Conservation (phyloP, 2,113 vertebrate genomes). For the Larimichthys crocea region DNA sequence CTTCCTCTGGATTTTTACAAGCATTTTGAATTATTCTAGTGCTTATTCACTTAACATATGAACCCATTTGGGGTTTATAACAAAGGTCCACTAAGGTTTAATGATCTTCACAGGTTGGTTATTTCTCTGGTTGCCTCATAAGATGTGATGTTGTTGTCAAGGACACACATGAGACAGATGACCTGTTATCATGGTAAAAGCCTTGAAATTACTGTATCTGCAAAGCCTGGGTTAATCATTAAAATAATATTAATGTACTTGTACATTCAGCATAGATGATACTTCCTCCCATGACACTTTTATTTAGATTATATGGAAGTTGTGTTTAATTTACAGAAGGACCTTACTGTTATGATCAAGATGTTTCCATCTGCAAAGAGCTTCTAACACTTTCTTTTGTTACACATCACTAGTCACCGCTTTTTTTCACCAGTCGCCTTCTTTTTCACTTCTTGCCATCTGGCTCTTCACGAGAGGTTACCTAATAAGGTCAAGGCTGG, state of each 20-base stretch:
- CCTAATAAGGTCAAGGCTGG: conserved; percentile 51
- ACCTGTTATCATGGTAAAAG: conserved; percentile 9
- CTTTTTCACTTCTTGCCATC: conserved; percentile 30
- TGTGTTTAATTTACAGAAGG: neutral
- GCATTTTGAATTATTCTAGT: neutral
- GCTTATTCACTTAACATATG: neutral
- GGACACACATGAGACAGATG: neutral
- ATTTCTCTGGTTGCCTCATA: neutral
- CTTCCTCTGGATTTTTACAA: neutral
- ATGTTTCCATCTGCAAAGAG: neutral
- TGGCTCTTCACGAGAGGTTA: conserved; percentile 36
- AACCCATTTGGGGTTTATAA: neutral
- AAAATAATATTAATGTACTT: neutral
- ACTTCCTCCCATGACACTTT: neutral
- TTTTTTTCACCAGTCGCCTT: neutral
- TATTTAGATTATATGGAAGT: neutral
- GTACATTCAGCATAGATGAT: neutral
- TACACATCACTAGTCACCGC: neutral
- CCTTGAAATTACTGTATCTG: neutral
- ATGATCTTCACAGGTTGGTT: neutral
- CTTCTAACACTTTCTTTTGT: conserved; percentile 12
- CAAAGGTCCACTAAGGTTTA: conserved; percentile 4
- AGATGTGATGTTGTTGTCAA: conserved; percentile 8
- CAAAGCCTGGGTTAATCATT: neutral
- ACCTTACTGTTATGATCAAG: neutral